Conservation (phyloP, 64 coral and sea anemone species). For the Porites australiensis region DNA sequence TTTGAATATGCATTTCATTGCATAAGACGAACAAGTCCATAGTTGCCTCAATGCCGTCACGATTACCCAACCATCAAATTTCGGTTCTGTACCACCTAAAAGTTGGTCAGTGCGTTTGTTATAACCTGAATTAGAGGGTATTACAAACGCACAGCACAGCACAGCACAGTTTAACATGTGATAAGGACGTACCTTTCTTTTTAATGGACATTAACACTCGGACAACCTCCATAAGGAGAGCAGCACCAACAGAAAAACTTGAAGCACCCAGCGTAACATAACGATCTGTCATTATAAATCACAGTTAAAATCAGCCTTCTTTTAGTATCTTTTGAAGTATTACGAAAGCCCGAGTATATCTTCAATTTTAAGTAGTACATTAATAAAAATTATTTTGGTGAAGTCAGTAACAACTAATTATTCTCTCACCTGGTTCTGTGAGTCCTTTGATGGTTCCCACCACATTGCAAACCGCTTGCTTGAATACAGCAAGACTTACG, state of each 20-base stretch:
- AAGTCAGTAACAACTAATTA: not conserved
- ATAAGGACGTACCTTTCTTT: conserved; percentile 33
- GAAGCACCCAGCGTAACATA: conserved; percentile 63
- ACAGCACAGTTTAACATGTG: no score
- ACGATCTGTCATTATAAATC: conserved; percentile 50
- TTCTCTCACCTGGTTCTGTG: conserved; percentile 57
- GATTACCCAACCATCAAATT: no score
- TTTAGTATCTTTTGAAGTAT: not conserved
- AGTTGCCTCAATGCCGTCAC: no score
- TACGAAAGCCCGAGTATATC: no score
- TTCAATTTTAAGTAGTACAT: no score
- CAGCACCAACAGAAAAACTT: conserved; percentile 18
- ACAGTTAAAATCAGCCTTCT: not conserved
- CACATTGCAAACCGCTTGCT: conserved; percentile 45
- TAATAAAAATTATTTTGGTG: no score
- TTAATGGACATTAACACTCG: conserved; percentile 19
- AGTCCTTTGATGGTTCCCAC: conserved; percentile 65
- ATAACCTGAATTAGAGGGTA: no score
- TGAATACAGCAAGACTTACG: conserved; percentile 57
- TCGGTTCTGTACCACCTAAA: no score
- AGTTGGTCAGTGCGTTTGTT: no score
- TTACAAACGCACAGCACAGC: no score
- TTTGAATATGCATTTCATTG: no score
- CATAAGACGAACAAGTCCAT: no score
- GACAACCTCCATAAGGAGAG: conserved; percentile 56